A percentile compares a stretch with the other conserved stretches of the same genome.
phyloP scores from a whole-genome alignment of 1,140 invertebrate species.

The Heliconius hewitsoni region DNA sequence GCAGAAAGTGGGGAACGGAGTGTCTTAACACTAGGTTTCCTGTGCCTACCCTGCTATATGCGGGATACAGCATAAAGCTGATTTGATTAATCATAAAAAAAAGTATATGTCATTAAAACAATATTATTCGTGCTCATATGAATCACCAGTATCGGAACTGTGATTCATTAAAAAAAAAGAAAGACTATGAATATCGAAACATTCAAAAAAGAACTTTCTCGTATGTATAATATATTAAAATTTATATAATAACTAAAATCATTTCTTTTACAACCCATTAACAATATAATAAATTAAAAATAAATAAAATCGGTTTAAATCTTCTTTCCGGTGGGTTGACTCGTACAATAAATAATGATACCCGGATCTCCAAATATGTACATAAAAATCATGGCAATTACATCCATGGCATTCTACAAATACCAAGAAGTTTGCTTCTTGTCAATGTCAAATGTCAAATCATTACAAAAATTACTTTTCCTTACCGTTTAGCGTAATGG shows the following conservation, averaged over 20 bases:
- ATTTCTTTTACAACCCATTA: not conserved
- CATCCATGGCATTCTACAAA: constrained; percentile 23
- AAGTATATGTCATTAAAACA: not conserved
- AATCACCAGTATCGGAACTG: no score
- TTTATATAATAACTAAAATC: not conserved
- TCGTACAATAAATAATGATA: not conserved
- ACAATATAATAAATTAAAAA: not conserved
- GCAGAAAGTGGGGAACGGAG: no score
- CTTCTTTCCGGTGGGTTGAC: constrained; percentile 3
- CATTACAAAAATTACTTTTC: constrained; percentile 30
- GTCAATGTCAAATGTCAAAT: not conserved
- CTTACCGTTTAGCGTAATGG: not conserved
- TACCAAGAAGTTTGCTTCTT: constrained; percentile 19
- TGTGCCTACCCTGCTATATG: no score
- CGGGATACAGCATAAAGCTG: no score
- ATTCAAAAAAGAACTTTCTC: not conserved
- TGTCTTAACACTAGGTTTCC: no score
- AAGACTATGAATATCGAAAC: not conserved
- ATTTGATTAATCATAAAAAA: not conserved
- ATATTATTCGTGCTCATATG: not conserved
- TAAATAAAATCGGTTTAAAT: not conserved
- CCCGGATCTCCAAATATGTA: constrained; percentile 22
- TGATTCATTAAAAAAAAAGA: not conserved
- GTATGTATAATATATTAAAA: not conserved
- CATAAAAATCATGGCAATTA: constrained; percentile 25